Evolutionary conservation across 2,888 invertebrate genomes (phyloP).

Genomic region (Lasioglossum marginatum): DNA sequence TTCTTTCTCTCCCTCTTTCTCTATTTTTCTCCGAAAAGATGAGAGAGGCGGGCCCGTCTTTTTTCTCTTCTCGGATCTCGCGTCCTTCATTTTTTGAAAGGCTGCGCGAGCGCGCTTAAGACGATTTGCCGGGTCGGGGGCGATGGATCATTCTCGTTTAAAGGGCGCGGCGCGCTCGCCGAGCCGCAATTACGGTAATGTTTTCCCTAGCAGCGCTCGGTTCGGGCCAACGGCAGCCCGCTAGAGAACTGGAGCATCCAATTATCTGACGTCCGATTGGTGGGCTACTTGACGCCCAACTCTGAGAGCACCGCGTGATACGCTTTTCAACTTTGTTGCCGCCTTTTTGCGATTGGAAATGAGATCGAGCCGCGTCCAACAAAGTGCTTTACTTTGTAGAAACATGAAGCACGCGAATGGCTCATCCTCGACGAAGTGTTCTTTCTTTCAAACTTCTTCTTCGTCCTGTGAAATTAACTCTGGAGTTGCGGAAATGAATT

Average conservation of each 20-base stretch:
- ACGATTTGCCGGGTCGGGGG: conserved; percentile 16
- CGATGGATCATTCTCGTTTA: conserved; percentile 4
- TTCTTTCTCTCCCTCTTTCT: not conserved
- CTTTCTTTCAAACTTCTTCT: not conserved
- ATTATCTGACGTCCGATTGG: not conserved
- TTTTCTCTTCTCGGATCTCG: not conserved
- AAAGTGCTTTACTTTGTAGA: not conserved
- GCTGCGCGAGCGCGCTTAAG: conserved; percentile 7
- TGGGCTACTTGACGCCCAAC: not conserved
- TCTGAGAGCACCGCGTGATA: not conserved
- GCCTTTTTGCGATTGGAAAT: not conserved
- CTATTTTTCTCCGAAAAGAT: conserved; percentile 17
- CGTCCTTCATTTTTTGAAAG: conserved; percentile 29
- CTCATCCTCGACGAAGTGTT: not conserved
- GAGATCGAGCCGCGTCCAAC: not conserved
- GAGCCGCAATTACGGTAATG: conserved; percentile 21
- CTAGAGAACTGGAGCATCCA: not conserved
- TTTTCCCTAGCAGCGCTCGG: not conserved
- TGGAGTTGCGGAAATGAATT: not conserved
- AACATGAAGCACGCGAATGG: not conserved
- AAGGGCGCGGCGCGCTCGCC: not conserved
- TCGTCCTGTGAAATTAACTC: not conserved
- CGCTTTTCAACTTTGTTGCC: not conserved
- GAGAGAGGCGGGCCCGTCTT: conserved; percentile 12
- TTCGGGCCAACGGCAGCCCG: conserved; percentile 1